Conservation (phyloP, 2,888 invertebrate genomes). For the Peribatodes rhomboidaria region DNA sequence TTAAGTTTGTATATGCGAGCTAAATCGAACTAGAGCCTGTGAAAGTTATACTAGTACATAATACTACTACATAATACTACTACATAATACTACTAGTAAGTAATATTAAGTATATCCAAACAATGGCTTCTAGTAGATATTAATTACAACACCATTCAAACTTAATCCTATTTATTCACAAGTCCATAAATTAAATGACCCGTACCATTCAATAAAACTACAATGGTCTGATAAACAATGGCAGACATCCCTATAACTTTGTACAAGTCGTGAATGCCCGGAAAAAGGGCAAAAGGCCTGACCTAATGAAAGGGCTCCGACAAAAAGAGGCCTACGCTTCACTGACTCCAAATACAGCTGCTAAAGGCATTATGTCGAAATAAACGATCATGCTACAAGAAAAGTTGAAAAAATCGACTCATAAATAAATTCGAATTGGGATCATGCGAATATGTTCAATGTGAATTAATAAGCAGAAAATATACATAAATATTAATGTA, state of each 20-base stretch:
- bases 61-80: no score
- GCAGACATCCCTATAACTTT: slow-evolving; percentile 16
- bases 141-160: background rate
- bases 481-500: no score
- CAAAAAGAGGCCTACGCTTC: slow-evolving; percentile 25
- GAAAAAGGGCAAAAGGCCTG: slow-evolving; percentile 22
- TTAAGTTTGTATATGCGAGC: no score
- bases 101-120: background rate
- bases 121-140: background rate
- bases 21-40: no score
- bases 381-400: background rate
- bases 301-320: slow-evolving; percentile 27
- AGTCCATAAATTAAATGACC: slow-evolving; percentile 13
- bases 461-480: no score
- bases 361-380: slow-evolving; percentile 14
- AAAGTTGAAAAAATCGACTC: no score
- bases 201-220: slow-evolving; percentile 16
- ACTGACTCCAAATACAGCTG: slow-evolving; percentile 23
- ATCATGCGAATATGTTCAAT: no score
- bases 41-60: no score
- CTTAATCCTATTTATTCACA: slow-evolving; percentile 2
- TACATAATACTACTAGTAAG: no score
- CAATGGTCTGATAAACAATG: slow-evolving; percentile 35
- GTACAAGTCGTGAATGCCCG: slow-evolving; percentile 33
- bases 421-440: no score